phyloP scores from a whole-genome alignment of 2,113 vertebrate species.

The Eulemur rufifrons region DNA sequence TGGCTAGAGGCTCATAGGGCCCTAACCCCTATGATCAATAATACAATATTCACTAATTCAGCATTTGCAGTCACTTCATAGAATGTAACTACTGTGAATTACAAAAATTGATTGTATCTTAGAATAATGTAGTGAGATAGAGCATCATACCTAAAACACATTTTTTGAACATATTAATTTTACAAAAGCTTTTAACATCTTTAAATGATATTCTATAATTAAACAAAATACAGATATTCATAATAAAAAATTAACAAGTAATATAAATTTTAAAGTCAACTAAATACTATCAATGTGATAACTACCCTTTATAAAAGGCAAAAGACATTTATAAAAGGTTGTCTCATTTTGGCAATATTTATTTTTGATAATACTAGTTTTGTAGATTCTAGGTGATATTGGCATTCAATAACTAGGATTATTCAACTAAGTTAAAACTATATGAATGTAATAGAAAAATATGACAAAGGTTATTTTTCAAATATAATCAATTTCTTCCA shows the following conservation, averaged over 20 bases:
- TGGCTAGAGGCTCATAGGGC: neutral
- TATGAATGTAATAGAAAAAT: neutral
- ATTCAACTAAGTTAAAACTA: neutral
- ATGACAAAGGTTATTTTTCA: neutral
- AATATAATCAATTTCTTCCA: neutral
- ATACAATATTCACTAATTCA: neutral
- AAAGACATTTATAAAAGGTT: neutral
- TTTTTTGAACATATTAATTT: constrained; percentile 12
- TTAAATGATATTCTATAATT: neutral
- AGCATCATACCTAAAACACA: neutral
- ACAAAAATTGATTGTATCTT: neutral
- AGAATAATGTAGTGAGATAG: neutral
- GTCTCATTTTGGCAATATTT: neutral
- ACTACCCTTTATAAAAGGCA: neutral
- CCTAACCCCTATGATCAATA: neutral
- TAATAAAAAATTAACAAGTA: neutral
- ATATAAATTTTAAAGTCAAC: neutral
- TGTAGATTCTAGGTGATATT: neutral
- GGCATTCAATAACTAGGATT: neutral
- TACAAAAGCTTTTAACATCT: constrained; percentile 26
- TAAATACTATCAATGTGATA: neutral
- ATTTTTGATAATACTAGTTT: neutral
- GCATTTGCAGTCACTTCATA: neutral
- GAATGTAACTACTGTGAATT: neutral
- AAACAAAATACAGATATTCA: neutral